Conservation (phyloP, 35 echinoderm and acorn worm genomes). For the Holothuria glaberrima region DNA sequence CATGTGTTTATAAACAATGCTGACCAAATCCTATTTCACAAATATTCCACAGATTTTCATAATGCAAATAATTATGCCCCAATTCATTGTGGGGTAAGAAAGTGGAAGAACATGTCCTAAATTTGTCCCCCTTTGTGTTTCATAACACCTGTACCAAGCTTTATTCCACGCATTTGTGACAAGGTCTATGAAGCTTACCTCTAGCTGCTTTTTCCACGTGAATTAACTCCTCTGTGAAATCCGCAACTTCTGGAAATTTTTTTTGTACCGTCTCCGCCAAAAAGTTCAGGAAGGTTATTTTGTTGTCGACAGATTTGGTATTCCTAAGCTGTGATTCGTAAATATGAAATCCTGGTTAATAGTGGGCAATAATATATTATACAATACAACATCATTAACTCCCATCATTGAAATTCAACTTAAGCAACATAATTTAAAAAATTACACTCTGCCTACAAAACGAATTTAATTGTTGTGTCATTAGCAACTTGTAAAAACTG, state of each 20-base stretch:
- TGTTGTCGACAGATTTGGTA: slow-evolving; percentile 92
- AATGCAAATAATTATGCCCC: too few species aligned
- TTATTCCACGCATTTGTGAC: neutral
- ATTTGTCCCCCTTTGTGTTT: neutral
- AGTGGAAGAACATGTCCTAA: too few species aligned
- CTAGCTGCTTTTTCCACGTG: slow-evolving; percentile 80
- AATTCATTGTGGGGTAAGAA: too few species aligned
- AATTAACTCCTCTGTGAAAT: slow-evolving; percentile 71
- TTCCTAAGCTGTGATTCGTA: slow-evolving; percentile 64
- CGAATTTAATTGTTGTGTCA: neutral
- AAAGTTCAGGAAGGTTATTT: slow-evolving; percentile 88
- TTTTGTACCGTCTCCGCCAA: slow-evolving; percentile 67
- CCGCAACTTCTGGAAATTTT: slow-evolving; percentile 75
- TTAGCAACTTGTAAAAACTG: neutral
- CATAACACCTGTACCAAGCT: neutral
- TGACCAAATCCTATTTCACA: too few species aligned
- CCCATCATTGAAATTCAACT: neutral
- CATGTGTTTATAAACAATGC: too few species aligned
- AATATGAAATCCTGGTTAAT: neutral
- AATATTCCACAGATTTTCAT: too few species aligned
- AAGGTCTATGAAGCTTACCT: slow-evolving; percentile 55
- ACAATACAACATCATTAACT: neutral
- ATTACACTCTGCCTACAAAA: too few species aligned
- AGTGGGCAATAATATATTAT: neutral
- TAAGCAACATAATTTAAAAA: neutral